A percentile compares a stretch with the other conserved stretches of the same genome.
Conservation (phyloP, 2,888 invertebrate species). For the Tenthredo mesomela region DNA sequence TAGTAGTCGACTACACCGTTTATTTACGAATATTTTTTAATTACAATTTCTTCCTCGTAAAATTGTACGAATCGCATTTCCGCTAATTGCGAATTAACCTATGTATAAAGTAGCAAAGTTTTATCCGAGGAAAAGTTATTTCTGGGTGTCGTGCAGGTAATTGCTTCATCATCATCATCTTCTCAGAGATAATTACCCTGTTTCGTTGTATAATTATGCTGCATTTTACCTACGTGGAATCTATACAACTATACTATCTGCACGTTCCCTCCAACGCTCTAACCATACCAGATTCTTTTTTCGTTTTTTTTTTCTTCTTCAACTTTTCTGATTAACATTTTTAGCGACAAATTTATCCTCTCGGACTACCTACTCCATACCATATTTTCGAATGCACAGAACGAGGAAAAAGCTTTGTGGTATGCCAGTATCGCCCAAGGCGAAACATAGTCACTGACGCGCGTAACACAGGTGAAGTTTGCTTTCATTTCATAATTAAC, state of each 20-base stretch:
- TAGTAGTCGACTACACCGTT: background rate
- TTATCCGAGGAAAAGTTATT: constrained; percentile 64
- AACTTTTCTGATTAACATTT: constrained; percentile 26
- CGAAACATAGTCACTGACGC: background rate
- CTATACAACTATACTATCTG: background rate
- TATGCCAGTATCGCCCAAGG: background rate
- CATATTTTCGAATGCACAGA: background rate
- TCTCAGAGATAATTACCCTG: constrained; percentile 64
- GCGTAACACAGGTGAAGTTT: background rate
- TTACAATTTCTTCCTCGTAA: constrained; percentile 1
- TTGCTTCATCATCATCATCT: constrained; percentile 70
- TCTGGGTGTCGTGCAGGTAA: constrained; percentile 66
- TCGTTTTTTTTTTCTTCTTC: background rate
- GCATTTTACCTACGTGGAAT: constrained; percentile 26
- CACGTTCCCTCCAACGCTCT: background rate
- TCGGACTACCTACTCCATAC: constrained; percentile 18
- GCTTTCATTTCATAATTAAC: constrained; percentile 5
- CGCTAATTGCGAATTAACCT: constrained; percentile 57
- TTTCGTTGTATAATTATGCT: constrained; percentile 66
- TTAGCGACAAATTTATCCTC: constrained; percentile 17
- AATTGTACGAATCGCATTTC: constrained; percentile 28
- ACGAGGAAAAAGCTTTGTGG: background rate
- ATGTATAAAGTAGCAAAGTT: constrained; percentile 56
- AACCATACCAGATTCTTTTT: background rate
- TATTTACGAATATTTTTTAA: constrained; percentile 27